These are phyloP conservation scores for Nomada ferruginata DNA, from an alignment of 2,888 invertebrate genomes.

Conservation along the genomic window DNA sequence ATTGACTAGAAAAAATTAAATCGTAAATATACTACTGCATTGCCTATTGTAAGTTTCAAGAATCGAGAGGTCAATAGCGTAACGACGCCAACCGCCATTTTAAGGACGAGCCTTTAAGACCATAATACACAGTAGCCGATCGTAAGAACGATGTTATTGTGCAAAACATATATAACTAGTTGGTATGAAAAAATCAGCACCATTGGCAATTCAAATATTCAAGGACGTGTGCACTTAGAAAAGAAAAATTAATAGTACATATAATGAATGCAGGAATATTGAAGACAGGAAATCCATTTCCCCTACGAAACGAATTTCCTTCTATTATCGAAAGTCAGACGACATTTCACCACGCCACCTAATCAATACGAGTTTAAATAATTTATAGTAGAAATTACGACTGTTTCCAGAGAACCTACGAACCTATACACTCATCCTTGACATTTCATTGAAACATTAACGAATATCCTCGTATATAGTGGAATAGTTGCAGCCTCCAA, in stretches of 20 bases:
- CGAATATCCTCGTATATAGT: background rate
- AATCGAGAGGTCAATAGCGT: conserved; percentile 59
- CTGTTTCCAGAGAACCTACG: background rate
- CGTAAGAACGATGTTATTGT: conserved; percentile 48
- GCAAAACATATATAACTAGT: conserved; percentile 65
- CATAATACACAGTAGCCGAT: conserved; percentile 61
- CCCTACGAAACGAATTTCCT: conserved; percentile 4
- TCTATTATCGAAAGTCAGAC: background rate
- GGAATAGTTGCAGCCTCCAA: background rate
- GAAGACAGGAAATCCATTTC: conserved; percentile 38
- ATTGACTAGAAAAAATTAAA: background rate
- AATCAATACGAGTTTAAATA: background rate
- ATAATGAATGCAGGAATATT: conserved; percentile 31
- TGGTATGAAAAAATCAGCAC: conserved; percentile 70
- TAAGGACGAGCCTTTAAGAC: conserved; percentile 67
- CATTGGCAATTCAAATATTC: conserved; percentile 63
- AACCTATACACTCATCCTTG: conserved; percentile 1
- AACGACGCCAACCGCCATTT: conserved; percentile 70
- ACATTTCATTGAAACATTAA: background rate
- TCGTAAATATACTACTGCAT: conserved; percentile 28
- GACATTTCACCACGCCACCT: background rate
- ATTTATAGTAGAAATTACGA: background rate
- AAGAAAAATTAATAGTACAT: conserved; percentile 67
- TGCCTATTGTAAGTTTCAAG: conserved; percentile 11
- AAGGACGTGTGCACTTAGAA: conserved; percentile 38